phyloP scores from a whole-genome alignment of 2,797 vertebrate genomes.

The Pipistrellus nathusii region DNA sequence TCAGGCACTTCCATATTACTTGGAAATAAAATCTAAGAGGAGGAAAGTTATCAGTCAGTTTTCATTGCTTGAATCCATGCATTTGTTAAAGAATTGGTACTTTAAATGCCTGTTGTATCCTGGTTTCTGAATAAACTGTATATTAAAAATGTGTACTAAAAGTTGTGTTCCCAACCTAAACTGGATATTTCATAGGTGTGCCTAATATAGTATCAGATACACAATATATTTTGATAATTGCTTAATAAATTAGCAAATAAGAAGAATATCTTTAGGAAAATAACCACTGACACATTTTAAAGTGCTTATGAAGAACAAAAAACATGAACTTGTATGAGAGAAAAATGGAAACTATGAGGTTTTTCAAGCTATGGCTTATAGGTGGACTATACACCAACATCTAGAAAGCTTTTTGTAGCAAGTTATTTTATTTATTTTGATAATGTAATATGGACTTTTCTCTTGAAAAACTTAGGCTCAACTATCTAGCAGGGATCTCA shows the following conservation, averaged over 20 bases:
- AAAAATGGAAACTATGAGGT: neutral
- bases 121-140: conserved; percentile 49
- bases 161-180: neutral
- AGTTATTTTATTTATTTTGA: conserved; percentile 62
- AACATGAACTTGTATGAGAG: neutral
- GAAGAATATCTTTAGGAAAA: neutral
- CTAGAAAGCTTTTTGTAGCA: conserved; percentile 53
- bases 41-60: neutral
- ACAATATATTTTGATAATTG: neutral
- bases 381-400: conserved; percentile 52
- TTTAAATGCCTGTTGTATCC: conserved; percentile 10
- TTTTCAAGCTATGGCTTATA: conserved; percentile 46
- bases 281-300: conserved; percentile 18
- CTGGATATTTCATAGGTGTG: neutral
- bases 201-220: neutral
- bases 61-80: neutral
- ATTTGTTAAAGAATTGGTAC: conserved; percentile 37
- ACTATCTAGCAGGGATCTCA: conserved; percentile 55
- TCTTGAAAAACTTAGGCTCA: conserved; percentile 65
- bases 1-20: neutral
- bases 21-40: conserved; percentile 18
- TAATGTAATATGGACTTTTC: conserved; percentile 59
- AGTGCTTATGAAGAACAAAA: conserved; percentile 32
- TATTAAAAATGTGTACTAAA: conserved; percentile 9
- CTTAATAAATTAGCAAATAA: conserved; percentile 10